Conservation (phyloP, 2,888 invertebrate genomes). For the Mesoligia furuncula region DNA sequence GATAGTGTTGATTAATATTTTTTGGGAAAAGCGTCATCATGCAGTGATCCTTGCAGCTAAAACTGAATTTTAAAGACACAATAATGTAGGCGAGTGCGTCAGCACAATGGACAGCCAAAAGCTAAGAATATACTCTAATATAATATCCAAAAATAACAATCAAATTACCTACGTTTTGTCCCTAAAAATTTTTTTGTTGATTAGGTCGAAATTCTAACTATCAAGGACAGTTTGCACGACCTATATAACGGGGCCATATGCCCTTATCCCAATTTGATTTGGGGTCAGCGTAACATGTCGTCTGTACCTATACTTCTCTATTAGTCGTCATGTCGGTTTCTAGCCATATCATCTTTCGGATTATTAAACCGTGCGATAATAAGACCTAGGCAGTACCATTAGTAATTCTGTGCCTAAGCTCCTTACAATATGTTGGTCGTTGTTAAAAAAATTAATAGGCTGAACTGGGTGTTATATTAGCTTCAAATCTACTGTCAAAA, state of each 20-base stretch:
- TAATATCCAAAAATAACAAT: slow-evolving; percentile 48
- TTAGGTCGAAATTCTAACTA: background rate
- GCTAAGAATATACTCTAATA: slow-evolving; percentile 38
- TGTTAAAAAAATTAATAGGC: background rate
- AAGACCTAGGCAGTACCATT: too few species aligned
- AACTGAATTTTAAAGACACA: slow-evolving; percentile 37
- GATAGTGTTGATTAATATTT: slow-evolving; percentile 25
- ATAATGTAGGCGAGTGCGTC: slow-evolving; percentile 45
- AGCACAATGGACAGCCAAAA: slow-evolving; percentile 42
- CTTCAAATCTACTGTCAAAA: background rate
- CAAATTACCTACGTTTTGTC: slow-evolving; percentile 22
- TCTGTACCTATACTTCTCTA: background rate
- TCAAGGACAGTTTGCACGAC: too few species aligned
- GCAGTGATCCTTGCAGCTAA: slow-evolving; percentile 35
- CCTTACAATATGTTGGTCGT: background rate
- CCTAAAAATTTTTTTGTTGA: slow-evolving; percentile 12
- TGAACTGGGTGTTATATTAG: background rate
- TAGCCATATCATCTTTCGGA: background rate
- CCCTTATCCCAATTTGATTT: background rate
- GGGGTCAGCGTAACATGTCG: background rate
- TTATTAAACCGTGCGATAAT: background rate
- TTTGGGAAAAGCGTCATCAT: background rate
- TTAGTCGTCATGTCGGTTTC: background rate
- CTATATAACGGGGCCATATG: too few species aligned
- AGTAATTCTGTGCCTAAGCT: too few species aligned